A percentile compares a stretch with the other conserved stretches of the same genome.
phyloP scores from a whole-genome alignment of 1,140 invertebrate genomes.

The Drosophila jambulina region DNA sequence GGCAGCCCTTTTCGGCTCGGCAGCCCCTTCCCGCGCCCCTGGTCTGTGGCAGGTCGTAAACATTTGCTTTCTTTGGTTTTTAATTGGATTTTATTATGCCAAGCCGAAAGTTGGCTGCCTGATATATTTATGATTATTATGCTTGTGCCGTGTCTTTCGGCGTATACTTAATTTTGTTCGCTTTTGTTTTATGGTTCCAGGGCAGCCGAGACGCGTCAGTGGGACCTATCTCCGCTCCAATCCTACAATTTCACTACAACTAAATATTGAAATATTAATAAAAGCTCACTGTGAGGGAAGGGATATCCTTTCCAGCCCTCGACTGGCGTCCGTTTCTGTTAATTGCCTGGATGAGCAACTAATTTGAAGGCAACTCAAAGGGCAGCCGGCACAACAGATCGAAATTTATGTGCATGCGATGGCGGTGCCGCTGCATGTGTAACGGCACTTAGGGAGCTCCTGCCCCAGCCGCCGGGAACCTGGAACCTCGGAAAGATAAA shows the following conservation, averaged over 20 bases:
- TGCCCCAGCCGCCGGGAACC: background rate
- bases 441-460: constrained; percentile 70
- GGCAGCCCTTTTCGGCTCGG: constrained; percentile 59
- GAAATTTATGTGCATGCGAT: constrained; percentile 70
- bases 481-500: constrained; percentile 60
- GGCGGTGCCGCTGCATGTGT: constrained; percentile 63
- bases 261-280: constrained; percentile 1
- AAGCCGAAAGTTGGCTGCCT: constrained; percentile 72
- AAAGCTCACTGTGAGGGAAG: background rate
- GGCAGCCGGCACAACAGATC: constrained; percentile 75
- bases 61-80: constrained; percentile 81
- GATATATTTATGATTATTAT: constrained; percentile 83
- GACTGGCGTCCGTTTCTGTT: constrained; percentile 61
- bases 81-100: constrained; percentile 83
- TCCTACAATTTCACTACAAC: background rate
- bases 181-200: constrained; percentile 44
- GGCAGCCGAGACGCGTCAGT: constrained; percentile 19
- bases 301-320: constrained; percentile 7
- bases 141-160: constrained; percentile 62
- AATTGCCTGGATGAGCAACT: constrained; percentile 83
- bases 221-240: background rate
- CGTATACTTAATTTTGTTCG: constrained; percentile 27
- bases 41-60: constrained; percentile 70
- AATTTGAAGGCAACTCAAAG: constrained; percentile 81
- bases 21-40: constrained; percentile 10